phyloP scores from a whole-genome alignment of 2,888 invertebrate species.

The Darwinula stevensoni region DNA sequence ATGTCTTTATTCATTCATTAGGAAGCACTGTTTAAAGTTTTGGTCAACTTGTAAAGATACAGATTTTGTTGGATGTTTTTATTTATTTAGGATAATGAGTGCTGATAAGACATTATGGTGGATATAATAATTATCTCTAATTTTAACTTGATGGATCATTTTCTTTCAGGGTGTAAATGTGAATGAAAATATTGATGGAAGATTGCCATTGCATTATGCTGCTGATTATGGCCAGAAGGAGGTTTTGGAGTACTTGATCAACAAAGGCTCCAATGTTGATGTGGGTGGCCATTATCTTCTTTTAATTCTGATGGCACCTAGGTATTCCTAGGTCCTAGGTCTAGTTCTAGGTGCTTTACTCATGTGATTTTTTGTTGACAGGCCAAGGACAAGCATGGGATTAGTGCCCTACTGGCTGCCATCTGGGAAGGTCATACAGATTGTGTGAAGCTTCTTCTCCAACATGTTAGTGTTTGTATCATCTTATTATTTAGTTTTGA shows the following conservation, averaged over 20 bases:
- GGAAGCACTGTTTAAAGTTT: no score
- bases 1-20: no score
- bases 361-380: slow-evolving; percentile 21
- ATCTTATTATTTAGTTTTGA: slow-evolving; percentile 1
- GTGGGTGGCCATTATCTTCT: slow-evolving; percentile 24
- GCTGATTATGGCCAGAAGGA: slow-evolving; percentile 84
- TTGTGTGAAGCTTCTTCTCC: slow-evolving; percentile 58
- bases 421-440: slow-evolving; percentile 88
- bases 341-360: slow-evolving; percentile 5
- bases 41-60: no score
- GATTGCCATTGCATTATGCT: slow-evolving; percentile 69
- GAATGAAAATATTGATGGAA: slow-evolving; percentile 57
- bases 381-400: slow-evolving; percentile 80
- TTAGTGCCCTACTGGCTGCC: slow-evolving; percentile 70
- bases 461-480: slow-evolving; percentile 41
- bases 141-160: slow-evolving; percentile 4
- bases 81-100: no score
- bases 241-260: slow-evolving; percentile 56
- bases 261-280: slow-evolving; percentile 73
- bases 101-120: no score
- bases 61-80: no score
- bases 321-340: no score
- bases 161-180: slow-evolving; percentile 38
- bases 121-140: no score
- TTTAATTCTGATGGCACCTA: slow-evolving; percentile 3